A percentile compares a stretch with the other conserved stretches of the same genome.
phyloP scores from a whole-genome alignment of 2,888 invertebrate species.

The Melanotus villosus region DNA sequence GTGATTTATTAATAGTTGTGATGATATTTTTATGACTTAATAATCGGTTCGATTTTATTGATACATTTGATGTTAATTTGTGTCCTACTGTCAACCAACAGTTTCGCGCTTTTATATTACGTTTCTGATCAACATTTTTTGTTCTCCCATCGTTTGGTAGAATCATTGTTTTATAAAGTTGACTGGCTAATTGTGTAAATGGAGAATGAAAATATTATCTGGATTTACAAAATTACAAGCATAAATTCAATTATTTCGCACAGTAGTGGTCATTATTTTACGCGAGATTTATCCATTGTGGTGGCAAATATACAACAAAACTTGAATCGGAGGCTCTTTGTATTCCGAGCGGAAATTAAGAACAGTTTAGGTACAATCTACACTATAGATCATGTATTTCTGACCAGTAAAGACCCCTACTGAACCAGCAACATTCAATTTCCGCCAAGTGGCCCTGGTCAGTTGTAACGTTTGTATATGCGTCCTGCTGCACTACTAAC shows the following conservation, averaged over 20 bases:
- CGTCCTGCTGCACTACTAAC: conserved; percentile 6
- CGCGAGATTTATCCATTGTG: not conserved
- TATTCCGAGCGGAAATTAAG: conserved; percentile 35
- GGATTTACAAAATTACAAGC: not conserved
- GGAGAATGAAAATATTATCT: not conserved
- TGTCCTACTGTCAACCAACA: too few relatives aligned
- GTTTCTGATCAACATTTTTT: too few relatives aligned
- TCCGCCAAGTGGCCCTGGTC: conserved; percentile 34
- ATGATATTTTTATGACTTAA: too few relatives aligned
- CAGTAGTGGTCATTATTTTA: not conserved
- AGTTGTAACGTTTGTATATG: conserved; percentile 25
- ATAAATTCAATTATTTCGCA: not conserved
- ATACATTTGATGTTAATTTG: too few relatives aligned
- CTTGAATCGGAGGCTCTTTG: conserved; percentile 16
- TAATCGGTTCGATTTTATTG: too few relatives aligned
- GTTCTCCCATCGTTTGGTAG: too few relatives aligned
- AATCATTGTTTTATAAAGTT: too few relatives aligned
- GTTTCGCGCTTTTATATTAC: too few relatives aligned
- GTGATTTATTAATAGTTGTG: too few relatives aligned
- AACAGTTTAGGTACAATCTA: conserved; percentile 28
- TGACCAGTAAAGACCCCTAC: not conserved
- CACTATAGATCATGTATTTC: conserved; percentile 23
- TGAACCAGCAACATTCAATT: conserved; percentile 34
- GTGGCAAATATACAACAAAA: conserved; percentile 5
- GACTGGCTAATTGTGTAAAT: too few relatives aligned